These are phyloP conservation scores for Dolomedes plantarius DNA, from an alignment of 2,888 invertebrate species.

Conservation along the genomic window DNA sequence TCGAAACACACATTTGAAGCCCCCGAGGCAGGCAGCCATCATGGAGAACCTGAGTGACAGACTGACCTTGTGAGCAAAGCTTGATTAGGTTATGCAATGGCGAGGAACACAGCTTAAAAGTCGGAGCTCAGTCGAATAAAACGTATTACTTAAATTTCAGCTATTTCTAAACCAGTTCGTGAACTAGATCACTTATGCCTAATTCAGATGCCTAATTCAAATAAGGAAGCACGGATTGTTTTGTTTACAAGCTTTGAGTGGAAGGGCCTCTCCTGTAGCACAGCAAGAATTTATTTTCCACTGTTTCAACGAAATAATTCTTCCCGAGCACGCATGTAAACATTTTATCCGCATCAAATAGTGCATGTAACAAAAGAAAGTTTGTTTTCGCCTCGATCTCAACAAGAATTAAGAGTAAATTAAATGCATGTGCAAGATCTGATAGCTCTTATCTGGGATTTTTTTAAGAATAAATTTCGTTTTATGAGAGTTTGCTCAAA, in stretches of 20 bases:
- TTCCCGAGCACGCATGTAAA: too few relatives aligned
- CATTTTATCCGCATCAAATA: too few relatives aligned
- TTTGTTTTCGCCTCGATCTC: too few relatives aligned
- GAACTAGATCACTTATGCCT: not conserved
- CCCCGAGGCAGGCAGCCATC: not conserved
- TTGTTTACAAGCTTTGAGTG: not conserved
- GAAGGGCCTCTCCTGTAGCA: too few relatives aligned
- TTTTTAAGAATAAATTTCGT: too few relatives aligned
- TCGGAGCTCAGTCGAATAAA: not conserved
- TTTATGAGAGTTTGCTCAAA: too few relatives aligned
- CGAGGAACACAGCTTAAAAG: not conserved
- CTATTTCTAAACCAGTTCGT: not conserved
- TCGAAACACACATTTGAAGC: not conserved
- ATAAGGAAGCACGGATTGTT: not conserved
- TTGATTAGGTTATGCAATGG: not conserved
- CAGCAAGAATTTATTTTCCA: too few relatives aligned
- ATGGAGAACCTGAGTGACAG: not conserved
- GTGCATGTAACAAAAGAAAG: too few relatives aligned
- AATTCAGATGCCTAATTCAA: not conserved
- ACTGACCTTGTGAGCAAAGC: not conserved
- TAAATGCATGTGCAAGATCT: too few relatives aligned
- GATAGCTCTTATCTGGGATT: too few relatives aligned
- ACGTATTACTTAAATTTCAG: not conserved
- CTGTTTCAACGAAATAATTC: too few relatives aligned
- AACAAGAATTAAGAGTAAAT: too few relatives aligned